phyloP scores from a whole-genome alignment of 2,113 vertebrate species.

The Brachirus orientalis region DNA sequence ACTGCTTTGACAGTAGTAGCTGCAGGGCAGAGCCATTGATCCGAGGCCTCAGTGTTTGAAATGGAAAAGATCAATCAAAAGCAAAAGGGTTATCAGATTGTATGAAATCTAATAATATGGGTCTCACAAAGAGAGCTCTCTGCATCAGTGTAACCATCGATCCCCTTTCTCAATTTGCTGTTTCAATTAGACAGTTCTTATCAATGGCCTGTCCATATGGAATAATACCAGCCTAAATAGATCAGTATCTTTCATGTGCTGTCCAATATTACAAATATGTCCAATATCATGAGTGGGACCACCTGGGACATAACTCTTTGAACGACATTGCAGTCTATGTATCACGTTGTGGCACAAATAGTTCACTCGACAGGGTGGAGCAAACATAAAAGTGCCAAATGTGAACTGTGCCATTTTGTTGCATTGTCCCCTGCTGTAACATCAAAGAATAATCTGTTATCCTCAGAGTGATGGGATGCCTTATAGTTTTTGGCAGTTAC shows the following conservation, averaged over 20 bases:
- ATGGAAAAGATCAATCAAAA: constrained; percentile 81
- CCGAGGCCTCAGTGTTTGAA: constrained; percentile 64
- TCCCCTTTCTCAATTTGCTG: constrained; percentile 71
- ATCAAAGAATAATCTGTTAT: constrained; percentile 25
- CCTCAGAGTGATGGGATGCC: constrained; percentile 26
- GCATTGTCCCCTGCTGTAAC: constrained; percentile 31
- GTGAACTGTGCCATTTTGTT: constrained; percentile 44
- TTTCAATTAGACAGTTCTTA: constrained; percentile 79
- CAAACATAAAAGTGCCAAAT: constrained; percentile 49
- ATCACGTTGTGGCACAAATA: constrained; percentile 41
- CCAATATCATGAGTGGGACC: constrained; percentile 47
- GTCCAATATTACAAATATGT: constrained; percentile 61
- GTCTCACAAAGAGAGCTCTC: constrained; percentile 71
- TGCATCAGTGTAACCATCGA: constrained; percentile 72
- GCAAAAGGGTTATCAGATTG: constrained; percentile 80
- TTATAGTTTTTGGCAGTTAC: constrained; percentile 37
- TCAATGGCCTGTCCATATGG: constrained; percentile 62
- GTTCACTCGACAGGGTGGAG: constrained; percentile 16
- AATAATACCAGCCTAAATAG: constrained; percentile 58
- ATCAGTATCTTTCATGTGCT: constrained; percentile 68
- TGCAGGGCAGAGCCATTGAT: constrained; percentile 68
- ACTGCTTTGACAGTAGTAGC: constrained; percentile 52
- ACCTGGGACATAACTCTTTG: constrained; percentile 62
- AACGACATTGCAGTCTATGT: constrained; percentile 26
- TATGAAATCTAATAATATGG: constrained; percentile 82